phyloP scores from a whole-genome alignment of 2,888 invertebrate species.

The Helicoverpa assulta region DNA sequence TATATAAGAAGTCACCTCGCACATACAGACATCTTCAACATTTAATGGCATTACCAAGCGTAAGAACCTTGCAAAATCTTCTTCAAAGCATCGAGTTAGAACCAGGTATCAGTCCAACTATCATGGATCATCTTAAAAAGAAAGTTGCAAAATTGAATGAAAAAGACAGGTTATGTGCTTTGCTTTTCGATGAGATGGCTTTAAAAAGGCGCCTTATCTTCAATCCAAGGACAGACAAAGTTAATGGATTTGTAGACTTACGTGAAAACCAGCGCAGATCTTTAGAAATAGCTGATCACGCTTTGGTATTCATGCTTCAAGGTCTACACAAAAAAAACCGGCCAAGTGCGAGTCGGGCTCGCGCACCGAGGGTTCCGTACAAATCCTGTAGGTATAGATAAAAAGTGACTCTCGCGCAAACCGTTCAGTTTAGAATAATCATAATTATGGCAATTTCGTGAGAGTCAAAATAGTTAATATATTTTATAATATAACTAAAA shows the following conservation, averaged over 20 bases:
- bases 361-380: too few relatives aligned
- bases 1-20: neutral
- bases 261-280: constrained; percentile 8
- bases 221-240: neutral
- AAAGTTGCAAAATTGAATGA: neutral
- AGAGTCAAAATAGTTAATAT: too few relatives aligned
- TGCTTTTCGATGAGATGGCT: neutral
- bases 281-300: constrained; percentile 7
- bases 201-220: neutral
- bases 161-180: neutral
- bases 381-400: too few relatives aligned
- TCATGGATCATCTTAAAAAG: neutral
- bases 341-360: too few relatives aligned
- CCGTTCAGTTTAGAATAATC: too few relatives aligned
- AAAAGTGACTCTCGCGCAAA: too few relatives aligned
- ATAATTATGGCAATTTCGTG: too few relatives aligned
- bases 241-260: neutral
- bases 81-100: neutral
- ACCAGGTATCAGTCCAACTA: neutral
- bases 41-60: neutral
- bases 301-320: constrained; percentile 10
- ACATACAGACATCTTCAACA: neutral
- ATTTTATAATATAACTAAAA: too few relatives aligned
- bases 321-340: constrained; percentile 7
- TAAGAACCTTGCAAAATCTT: neutral